A percentile compares a stretch with the other conserved stretches of the same genome.
Evolutionary conservation across 1,140 invertebrate species (phyloP).

Genomic region (Cyrtorhinus lividipennis): DNA sequence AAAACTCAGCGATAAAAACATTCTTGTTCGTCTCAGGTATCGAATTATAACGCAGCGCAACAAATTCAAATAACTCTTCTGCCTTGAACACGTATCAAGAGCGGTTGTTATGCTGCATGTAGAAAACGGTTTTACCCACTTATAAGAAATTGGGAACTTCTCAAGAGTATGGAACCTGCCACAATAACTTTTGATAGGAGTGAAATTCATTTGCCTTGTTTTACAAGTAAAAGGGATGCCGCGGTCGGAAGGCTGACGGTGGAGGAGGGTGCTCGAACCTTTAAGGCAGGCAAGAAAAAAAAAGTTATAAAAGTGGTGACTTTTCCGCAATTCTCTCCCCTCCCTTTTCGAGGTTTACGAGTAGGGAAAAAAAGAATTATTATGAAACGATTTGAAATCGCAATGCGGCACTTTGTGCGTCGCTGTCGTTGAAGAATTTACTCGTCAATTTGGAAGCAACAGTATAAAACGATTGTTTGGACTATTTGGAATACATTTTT

Average conservation of each 20-base stretch:
- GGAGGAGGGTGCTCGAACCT: background rate
- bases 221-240: background rate
- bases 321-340: background rate
- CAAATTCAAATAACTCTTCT: too few relatives aligned
- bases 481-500: too few relatives aligned
- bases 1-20: too few relatives aligned
- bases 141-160: constrained; percentile 3
- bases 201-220: background rate
- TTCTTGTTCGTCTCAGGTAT: too few relatives aligned
- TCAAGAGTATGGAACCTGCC: background rate
- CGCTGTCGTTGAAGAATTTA: background rate
- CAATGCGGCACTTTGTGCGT: background rate
- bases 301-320: constrained; percentile 6
- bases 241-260: background rate
- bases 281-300: background rate
- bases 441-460: background rate
- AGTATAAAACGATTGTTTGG: too few relatives aligned
- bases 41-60: too few relatives aligned
- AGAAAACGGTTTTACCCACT: too few relatives aligned
- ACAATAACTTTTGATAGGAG: background rate
- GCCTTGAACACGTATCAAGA: too few relatives aligned
- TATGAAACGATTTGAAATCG: background rate
- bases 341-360: background rate
- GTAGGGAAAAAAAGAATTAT: background rate
- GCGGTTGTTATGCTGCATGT: too few relatives aligned